Base-by-base conservation (phyloP, 1,140 invertebrate species). In the Mizuhopecten yessoensis region DNA sequence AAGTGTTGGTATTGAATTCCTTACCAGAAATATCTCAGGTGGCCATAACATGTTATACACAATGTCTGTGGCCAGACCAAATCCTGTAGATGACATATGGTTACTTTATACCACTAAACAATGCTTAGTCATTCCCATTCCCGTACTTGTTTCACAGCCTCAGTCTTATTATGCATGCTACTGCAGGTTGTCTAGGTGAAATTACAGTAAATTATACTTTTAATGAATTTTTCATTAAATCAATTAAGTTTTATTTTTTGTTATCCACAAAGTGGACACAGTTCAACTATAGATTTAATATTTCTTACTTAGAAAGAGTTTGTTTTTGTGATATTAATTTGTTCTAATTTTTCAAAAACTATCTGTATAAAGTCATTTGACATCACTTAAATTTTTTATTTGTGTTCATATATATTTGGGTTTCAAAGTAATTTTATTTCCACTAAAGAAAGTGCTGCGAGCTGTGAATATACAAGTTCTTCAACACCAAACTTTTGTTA, bases 21-120 rank as follows among this genome's bases (percentile, higher is more conserved):
- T 75, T 29, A 75, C 57, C 57, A 57, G 17, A 57, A 2, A 75
- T 75, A 75, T 75, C 57, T 75, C 57, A 75, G 57, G 57, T 75
- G 42, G 17, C 36, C 17, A 75, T 23, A 75, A 23, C 57, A 75
- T 29, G 11, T 75, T n/a, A 75, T 5, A 9, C n/a, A 17, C 57
- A 75, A 29, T 75, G 9, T 29, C 57, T 75, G 42, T 13, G 42
- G 17, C 36, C 17, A 75, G 57, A 75, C 57, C 57, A 75, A 75
- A 29, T 75, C 57, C n/a, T 5, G 1, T 11, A 17, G 57, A 5
- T 9, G 9, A n/a, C n/a, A 29, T n/a, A 75, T 75, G 23, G n/a
- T 5, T 17, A 17, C 9, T 75, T n/a, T 3, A 75, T 75, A 29
- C n/a, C 57, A 75, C 7, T n/a, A 9, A 75, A 29, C n/a, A 29